Evolutionary conservation across 2,113 vertebrate genomes (phyloP).

Genomic region (Crotalus tigris): DNA sequence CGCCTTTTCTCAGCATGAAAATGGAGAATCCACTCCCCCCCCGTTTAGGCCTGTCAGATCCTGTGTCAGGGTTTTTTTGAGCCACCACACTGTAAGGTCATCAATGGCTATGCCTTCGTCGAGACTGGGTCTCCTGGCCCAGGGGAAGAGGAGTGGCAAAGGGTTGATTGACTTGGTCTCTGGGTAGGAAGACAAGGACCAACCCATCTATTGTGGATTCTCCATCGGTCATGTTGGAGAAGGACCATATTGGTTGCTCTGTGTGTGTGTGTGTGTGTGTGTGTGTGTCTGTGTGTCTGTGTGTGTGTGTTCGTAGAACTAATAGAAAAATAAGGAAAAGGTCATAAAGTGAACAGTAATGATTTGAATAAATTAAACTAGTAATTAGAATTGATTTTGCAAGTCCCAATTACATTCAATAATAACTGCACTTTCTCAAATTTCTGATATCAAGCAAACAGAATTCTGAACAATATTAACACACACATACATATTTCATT

Average conservation of each 20-base stretch:
- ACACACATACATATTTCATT: not conserved
- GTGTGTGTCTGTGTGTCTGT: not conserved
- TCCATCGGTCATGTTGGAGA: no score
- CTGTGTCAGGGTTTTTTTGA: no score
- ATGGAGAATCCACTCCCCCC: no score
- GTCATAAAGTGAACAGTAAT: not conserved
- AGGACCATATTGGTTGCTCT: not conserved
- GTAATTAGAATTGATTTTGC: not conserved
- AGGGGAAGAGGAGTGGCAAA: no score
- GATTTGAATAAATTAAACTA: not conserved
- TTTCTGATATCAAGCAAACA: not conserved
- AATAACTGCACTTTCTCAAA: not conserved
- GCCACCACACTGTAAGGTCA: no score
- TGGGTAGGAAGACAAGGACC: no score
- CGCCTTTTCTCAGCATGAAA: no score
- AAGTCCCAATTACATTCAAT: not conserved
- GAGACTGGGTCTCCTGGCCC: no score
- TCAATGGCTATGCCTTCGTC: no score
- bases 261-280: not conserved
- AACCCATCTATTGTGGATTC: no score
- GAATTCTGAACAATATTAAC: not conserved
- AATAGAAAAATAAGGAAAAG: slow-evolving; percentile 13
- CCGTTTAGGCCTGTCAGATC: no score
- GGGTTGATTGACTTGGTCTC: no score
- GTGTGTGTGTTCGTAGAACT: not conserved